Base-by-base conservation (phyloP, 1,140 invertebrate species). In the Coptotermes formosanus region DNA sequence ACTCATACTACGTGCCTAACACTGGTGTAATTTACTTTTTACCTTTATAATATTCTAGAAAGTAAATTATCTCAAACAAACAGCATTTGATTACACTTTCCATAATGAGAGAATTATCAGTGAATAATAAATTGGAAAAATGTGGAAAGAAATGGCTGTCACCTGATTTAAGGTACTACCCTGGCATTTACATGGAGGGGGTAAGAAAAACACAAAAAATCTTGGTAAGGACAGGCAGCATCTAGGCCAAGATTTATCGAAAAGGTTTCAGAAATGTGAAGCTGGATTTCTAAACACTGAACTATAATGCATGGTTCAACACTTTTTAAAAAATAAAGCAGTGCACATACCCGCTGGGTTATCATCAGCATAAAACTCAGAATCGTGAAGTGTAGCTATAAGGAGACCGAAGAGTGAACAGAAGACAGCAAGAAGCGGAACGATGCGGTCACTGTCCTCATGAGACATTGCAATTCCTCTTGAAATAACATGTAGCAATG, bases 311-410 rank as follows among this genome's bases (percentile, higher is more conserved):
- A n/a, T 21, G 11, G 9, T n/a, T 9, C 8, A 81, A 12, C 75
- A 81, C 11, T 32, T 23, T 21, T 32, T 8, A 82, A 82, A 86
- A 88, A 86, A 88, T 91, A 91, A 88, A 88, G 88, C 25, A 90
- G 86, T 82, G 90, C 89, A 83, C 92, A 91, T 86, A 90, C 89
- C 19, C 90, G 87, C 88, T 89, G 88, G 0, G 87, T 87, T 85
- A 82, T 88, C 87, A 44, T 91, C 90, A 7, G 90, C 88, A n/a
- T 94, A 94, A 89, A 99, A 98, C 90, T 98, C 97, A 8, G 95
- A 94, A 90, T 98, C 97, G 88, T 98, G 97, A 30, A 98, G 90
- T 0, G 97, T 98, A 0, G 96, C 94, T 75, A 98, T 93, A 3
- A 97, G 92, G 48, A 97, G 92, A 82, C 94, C 95, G 88, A 98